Base-by-base conservation (phyloP, 2,113 vertebrate species). In the Percopsis transmontana region DNA sequence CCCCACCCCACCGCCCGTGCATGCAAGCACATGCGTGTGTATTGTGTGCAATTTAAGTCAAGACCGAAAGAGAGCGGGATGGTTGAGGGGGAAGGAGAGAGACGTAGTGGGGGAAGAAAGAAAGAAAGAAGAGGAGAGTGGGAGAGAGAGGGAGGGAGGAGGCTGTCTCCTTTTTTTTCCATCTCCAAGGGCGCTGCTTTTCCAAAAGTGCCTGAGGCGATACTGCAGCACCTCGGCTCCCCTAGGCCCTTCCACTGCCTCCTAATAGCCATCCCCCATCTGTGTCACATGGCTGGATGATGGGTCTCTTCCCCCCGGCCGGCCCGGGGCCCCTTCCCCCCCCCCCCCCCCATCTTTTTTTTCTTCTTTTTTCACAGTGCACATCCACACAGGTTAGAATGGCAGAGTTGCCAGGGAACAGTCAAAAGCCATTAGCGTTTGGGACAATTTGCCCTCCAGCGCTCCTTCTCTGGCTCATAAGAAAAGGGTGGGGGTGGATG, bases 391-490 rank as follows among this genome's bases (percentile, higher is more conserved):
- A 97, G 96, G 96, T 98, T 98, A 95, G 94, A 96, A 95, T 95
- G 94, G 94, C 92, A 85, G 94, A 95, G 96, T 98, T 99, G 97
- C 97, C 96, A 97, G 93, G 96, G 95, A 99, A 97, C 96, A 98
- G 97, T 99, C 97, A 99, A 93, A 98, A 98, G 93, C 95, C 96
- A 98, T 99, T 99, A 99, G 94, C 93, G 96, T 95, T 97, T 95
- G 95, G 94, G 95, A 97, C 95, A 96, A 95, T 97, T 97, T 98
- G 96, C 96, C 97, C 97, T 94, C 93, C 93, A 96, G 97, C 96
- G 91, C 91, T 96, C 86, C 90, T 91, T 97, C 92, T 91, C 95
- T 94, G 91, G 93, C 94, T 94, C 90, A 89, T 94, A 94, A 93
- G 93, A 93, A 94, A 93, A 90, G 87, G 80, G 89, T 90, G 82